Conservation (phyloP, 2,113 vertebrate genomes). For the Apteryx owenii region DNA sequence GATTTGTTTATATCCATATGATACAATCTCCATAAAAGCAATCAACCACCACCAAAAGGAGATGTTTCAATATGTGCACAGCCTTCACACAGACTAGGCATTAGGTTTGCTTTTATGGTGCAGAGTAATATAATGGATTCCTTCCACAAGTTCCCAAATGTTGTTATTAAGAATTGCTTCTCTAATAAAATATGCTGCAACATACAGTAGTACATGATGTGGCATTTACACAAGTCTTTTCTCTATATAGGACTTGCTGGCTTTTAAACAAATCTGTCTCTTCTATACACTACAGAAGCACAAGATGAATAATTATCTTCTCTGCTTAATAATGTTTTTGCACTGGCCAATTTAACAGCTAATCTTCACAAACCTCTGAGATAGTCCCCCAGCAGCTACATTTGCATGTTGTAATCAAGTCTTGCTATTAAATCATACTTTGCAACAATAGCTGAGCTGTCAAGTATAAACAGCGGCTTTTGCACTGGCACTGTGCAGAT, state of each 20-base stretch:
- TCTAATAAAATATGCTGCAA: constrained; percentile 62
- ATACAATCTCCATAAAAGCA: constrained; percentile 67
- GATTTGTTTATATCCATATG: constrained; percentile 64
- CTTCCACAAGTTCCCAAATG: constrained; percentile 45
- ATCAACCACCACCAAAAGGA: constrained; percentile 44
- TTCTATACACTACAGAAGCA: constrained; percentile 31
- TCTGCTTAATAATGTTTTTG: constrained; percentile 69
- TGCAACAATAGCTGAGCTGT: constrained; percentile 55
- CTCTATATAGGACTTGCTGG: not conserved
- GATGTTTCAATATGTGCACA: constrained; percentile 47
- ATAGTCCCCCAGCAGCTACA: constrained; percentile 53
- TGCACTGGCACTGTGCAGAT: not conserved
- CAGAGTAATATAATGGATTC: constrained; percentile 54
- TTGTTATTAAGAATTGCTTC: constrained; percentile 55
- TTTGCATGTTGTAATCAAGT: constrained; percentile 59
- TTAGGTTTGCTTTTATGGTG: constrained; percentile 56
- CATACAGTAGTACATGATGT: constrained; percentile 30
- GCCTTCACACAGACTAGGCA: constrained; percentile 17
- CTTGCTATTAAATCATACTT: constrained; percentile 70
- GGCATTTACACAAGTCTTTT: constrained; percentile 38
- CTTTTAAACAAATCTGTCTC: constrained; percentile 59
- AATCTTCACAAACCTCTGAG: constrained; percentile 67
- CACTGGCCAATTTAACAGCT: constrained; percentile 72
- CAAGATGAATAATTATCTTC: constrained; percentile 57
- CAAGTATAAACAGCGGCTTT: not conserved